Evolutionary conservation across 2,888 invertebrate genomes (phyloP), one percentile per base, ranked within the genome.

Genomic region (Sinelater perroti): DNA sequence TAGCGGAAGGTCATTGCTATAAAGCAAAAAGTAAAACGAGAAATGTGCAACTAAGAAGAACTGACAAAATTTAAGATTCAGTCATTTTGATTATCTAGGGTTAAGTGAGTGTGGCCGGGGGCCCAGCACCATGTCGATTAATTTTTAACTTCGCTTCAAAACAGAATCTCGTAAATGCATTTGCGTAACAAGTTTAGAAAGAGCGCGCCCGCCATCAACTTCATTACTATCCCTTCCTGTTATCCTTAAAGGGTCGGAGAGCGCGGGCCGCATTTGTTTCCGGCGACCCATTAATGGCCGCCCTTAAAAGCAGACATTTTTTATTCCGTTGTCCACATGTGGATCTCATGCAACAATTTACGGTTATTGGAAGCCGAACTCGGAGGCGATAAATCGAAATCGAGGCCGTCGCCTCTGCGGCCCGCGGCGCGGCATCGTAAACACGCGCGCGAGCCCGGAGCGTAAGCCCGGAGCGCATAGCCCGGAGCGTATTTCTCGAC

Each of bases 331-430:
- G 72, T 72, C 72, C 73, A 69, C 72, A 72, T 74, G 72, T 73
- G 73, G 71, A 73, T 71, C 73, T 73, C 71, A 73, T 73, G 66
- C 70, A 69, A 70, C 72, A 75, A 75, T 76, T 75, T 74, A 74
- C 74, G 73, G 72, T 74, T 75, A 75, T 75, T 73, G 74, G 72
- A 74, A 70, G 71, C 72, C 71, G 71, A 74, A 73, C 72, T 74
- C 73, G 68, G 68, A 65, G 60, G 70, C 69, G 67, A 73, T 74
- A 74, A 74, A 74, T 75, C 72, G 70, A 63, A 70, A 71, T 70
- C 63, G 68, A 62, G 63, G 62, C 65, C 46, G 55, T 64, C 67
- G 70, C 69, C 71, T 67, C 70, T 67, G 69, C 66, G 50, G 30
- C 35, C 54, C 40, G 33, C 54, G 45, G 50, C 65, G 51, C 55